phyloP scores from a whole-genome alignment of 2,888 invertebrate genomes.

The Hoplodrina ambigua region DNA sequence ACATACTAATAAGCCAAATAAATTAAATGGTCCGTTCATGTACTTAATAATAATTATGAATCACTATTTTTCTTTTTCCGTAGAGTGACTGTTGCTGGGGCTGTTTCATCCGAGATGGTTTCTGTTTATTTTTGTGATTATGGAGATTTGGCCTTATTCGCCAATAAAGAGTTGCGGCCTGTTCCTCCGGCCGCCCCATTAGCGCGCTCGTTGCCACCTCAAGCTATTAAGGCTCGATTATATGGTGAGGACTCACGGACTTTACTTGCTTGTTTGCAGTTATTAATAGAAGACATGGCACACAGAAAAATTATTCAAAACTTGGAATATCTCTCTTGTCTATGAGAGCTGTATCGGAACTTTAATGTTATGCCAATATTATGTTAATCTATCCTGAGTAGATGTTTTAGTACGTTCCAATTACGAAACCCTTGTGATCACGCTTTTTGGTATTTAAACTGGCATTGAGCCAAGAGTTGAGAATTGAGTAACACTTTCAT shows the following conservation, averaged over 20 bases:
- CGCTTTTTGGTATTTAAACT: too few relatives aligned
- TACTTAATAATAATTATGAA: not conserved
- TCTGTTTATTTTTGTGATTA: conserved; percentile 92
- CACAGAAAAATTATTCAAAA: too few relatives aligned
- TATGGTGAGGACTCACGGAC: conserved; percentile 76
- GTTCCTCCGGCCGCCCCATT: conserved; percentile 79
- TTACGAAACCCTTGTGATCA: too few relatives aligned
- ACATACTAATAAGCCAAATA: conserved; percentile 58
- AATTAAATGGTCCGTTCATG: not conserved
- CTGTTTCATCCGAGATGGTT: conserved; percentile 86
- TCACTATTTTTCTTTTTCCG: not conserved
- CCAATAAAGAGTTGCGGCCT: conserved; percentile 76
- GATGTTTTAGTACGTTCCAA: too few relatives aligned
- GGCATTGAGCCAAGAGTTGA: too few relatives aligned
- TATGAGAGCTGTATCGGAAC: too few relatives aligned
- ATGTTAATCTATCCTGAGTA: too few relatives aligned
- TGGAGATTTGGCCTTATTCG: conserved; percentile 90
- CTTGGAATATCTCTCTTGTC: too few relatives aligned
- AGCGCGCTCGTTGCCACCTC: conserved; percentile 83
- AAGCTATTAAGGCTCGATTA: conserved; percentile 87
- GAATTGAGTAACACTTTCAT: too few relatives aligned
- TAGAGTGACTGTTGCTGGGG: conserved; percentile 88
- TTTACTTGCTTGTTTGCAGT: not conserved
- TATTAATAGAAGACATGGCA: not conserved
- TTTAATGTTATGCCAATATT: too few relatives aligned